Conservation (phyloP, 2,113 vertebrate species). For the Macquaria ambigua region DNA sequence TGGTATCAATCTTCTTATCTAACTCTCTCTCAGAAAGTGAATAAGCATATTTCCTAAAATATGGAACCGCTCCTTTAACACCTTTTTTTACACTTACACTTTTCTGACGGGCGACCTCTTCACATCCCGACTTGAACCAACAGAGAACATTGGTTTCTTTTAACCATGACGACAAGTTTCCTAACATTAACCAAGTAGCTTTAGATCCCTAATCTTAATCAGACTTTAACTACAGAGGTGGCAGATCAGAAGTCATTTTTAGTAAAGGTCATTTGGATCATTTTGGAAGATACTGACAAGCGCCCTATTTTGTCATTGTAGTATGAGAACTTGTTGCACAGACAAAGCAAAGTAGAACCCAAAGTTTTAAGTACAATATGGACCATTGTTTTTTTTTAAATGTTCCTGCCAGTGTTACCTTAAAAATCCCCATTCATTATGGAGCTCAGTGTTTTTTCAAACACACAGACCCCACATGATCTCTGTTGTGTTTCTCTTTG, state of each 20-base stretch:
- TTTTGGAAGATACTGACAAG: not conserved
- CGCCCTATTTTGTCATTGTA: not conserved
- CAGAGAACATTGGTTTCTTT: not conserved
- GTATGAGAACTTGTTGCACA: not conserved
- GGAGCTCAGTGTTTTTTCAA: conserved; percentile 1
- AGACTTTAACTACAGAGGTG: not conserved
- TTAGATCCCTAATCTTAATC: not conserved
- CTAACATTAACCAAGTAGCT: not conserved
- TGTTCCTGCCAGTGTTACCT: not conserved
- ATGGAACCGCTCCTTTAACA: not conserved
- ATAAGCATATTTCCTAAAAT: no score
- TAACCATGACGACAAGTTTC: not conserved
- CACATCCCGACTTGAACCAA: not conserved
- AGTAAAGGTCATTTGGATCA: not conserved
- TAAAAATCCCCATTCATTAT: conserved; percentile 13
- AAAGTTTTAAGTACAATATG: not conserved
- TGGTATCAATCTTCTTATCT: not conserved
- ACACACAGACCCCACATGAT: conserved; percentile 1
- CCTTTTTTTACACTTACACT: no score
- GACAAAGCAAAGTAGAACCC: not conserved
- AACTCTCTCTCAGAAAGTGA: not conserved
- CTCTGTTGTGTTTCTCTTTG: conserved; percentile 15
- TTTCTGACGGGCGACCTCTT: no score
- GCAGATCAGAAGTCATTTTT: not conserved
- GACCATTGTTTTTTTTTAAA: conserved; percentile 19